phyloP scores from a whole-genome alignment of 2,888 invertebrate species.

The Amphipoea oculea region DNA sequence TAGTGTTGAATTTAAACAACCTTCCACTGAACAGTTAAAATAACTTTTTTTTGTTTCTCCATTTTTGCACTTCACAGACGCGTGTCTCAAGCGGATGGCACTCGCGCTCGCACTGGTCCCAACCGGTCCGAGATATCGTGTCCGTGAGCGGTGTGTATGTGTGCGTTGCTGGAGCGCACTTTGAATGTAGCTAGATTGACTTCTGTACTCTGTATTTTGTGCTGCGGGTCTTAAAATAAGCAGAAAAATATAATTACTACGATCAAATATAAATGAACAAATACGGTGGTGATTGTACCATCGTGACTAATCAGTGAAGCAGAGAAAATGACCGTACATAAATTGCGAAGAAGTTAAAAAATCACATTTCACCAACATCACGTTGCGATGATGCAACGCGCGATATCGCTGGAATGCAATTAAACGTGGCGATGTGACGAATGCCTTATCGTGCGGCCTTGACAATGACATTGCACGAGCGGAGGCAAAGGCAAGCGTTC shows the following conservation, averaged over 20 bases:
- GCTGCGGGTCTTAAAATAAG: conserved; percentile 3
- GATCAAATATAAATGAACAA: conserved; percentile 47
- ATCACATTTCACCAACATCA: conserved; percentile 74
- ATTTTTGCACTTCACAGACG: no score
- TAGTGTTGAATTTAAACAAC: no score
- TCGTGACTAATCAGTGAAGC: conserved; percentile 67
- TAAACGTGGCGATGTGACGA: conserved; percentile 85
- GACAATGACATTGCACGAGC: conserved; percentile 84
- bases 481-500: conserved; percentile 50
- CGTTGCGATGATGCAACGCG: conserved; percentile 84
- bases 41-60: no score
- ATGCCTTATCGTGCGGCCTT: conserved; percentile 86
- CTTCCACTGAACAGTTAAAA: no score
- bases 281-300: conserved; percentile 60
- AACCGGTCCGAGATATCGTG: no score
- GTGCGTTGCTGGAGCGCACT: no score
- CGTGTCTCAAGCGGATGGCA: no score
- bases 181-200: no score
- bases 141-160: no score
- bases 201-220: no score
- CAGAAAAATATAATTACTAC: conserved; percentile 19
- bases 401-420: conserved; percentile 87
- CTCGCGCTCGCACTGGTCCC: no score
- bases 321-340: conserved; percentile 67
- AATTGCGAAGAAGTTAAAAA: conserved; percentile 65